phyloP scores from a whole-genome alignment of 2,888 invertebrate species.

The Himalopsyche japonica region DNA sequence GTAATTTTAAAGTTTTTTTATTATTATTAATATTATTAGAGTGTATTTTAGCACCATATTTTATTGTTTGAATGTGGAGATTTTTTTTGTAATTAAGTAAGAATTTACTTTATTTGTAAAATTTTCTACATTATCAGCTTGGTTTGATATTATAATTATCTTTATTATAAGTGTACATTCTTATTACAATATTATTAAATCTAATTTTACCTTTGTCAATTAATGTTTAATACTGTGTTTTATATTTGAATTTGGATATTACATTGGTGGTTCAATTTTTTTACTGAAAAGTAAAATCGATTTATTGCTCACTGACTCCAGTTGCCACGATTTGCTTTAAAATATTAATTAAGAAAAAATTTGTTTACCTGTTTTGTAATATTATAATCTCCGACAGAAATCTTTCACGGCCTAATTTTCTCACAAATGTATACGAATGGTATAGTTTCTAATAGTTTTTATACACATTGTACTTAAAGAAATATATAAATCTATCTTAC shows the following conservation, averaged over 20 bases:
- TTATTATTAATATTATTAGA: slow-evolving; percentile 15
- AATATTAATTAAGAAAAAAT: slow-evolving; percentile 16
- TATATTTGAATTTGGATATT: slow-evolving; percentile 2
- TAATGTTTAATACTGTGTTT: neutral
- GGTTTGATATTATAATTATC: slow-evolving; percentile 6
- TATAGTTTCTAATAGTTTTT: slow-evolving; percentile 1
- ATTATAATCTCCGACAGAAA: neutral
- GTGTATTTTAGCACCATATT: slow-evolving; percentile 6
- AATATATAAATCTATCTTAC: neutral
- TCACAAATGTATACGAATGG: slow-evolving; percentile 1
- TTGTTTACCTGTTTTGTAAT: neutral
- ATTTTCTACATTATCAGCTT: neutral
- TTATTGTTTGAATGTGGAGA: slow-evolving; percentile 22
- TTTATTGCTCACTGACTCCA: slow-evolving; percentile 38
- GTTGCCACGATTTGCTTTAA: slow-evolving; percentile 41
- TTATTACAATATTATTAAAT: slow-evolving; percentile 15
- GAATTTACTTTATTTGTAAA: neutral
- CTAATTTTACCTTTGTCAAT: neutral
- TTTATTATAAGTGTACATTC: slow-evolving; percentile 29
- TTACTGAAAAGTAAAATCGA: slow-evolving; percentile 21
- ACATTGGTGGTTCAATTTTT: slow-evolving; percentile 16
- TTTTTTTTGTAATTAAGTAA: neutral
- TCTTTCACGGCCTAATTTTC: slow-evolving; percentile 13
- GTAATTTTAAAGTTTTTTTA: slow-evolving; percentile 13
- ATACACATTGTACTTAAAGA: neutral